phyloP scores from a whole-genome alignment of 2,888 invertebrate species.

The Furcula furcula region DNA sequence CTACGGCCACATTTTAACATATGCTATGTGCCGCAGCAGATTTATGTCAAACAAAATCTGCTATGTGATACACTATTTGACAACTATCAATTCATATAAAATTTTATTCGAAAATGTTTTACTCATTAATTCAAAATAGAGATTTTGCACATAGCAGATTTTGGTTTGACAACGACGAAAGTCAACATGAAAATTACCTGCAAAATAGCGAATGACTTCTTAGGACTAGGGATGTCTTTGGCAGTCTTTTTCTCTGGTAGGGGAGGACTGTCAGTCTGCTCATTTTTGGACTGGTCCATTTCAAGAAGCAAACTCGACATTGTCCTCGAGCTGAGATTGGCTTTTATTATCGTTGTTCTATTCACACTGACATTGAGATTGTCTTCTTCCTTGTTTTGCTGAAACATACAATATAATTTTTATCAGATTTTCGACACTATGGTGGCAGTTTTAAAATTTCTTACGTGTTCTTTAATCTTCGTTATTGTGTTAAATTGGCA shows the following conservation, averaged over 20 bases:
- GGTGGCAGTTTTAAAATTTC: no score
- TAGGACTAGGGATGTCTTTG: constrained; percentile 65
- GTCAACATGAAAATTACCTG: constrained; percentile 49
- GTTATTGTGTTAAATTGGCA: no score
- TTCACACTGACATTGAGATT: constrained; percentile 47
- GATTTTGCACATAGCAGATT: no score
- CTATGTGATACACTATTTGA: no score
- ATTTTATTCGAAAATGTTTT: no score
- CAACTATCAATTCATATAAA: no score
- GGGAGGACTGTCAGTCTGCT: constrained; percentile 16
- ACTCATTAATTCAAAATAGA: no score
- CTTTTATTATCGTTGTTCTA: constrained; percentile 62
- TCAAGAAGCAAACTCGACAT: constrained; percentile 53
- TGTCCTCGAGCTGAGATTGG: constrained; percentile 54
- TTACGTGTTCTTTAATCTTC: no score
- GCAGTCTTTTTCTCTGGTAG: constrained; percentile 47
- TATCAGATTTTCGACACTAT: background rate
- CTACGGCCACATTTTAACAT: no score
- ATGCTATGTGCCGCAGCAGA: no score
- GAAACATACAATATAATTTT: constrained; percentile 24
- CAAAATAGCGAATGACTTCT: constrained; percentile 65
- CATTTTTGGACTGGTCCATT: constrained; percentile 33
- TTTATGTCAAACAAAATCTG: no score
- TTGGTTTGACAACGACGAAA: no score
- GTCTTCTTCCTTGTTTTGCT: constrained; percentile 60